Conservation (phyloP, 1,140 invertebrate species). For the Mamestra configurata region DNA sequence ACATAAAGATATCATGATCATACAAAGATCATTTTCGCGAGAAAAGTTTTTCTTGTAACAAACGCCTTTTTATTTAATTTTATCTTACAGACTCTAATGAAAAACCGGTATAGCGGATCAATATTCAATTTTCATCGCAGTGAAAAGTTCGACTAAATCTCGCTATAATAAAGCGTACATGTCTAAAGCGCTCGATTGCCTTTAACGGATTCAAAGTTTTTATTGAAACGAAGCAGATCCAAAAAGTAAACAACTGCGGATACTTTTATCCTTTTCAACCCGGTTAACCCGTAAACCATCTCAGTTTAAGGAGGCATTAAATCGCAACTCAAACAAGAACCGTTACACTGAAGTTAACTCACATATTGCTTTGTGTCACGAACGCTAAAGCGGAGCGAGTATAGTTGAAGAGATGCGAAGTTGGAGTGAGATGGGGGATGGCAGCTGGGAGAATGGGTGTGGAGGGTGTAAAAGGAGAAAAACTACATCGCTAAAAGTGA, state of each 20-base stretch:
- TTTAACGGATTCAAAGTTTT: constrained; percentile 81
- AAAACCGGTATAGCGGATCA: constrained; percentile 33
- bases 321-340: constrained; percentile 88
- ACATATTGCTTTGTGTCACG: constrained; percentile 88
- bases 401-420: constrained; percentile 70
- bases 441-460: constrained; percentile 80
- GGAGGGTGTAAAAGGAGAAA: constrained; percentile 86
- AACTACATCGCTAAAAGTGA: constrained; percentile 88
- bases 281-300: constrained; percentile 87
- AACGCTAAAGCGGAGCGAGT: constrained; percentile 82
- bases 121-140: constrained; percentile 42
- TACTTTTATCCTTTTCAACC: constrained; percentile 84
- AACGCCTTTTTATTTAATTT: constrained; percentile 33
- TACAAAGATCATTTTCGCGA: background rate
- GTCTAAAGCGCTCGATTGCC: constrained; percentile 55
- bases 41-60: background rate
- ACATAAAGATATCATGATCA: background rate
- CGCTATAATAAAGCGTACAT: constrained; percentile 51
- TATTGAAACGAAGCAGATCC: constrained; percentile 75
- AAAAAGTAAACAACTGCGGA: constrained; percentile 82
- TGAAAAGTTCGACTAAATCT: constrained; percentile 50
- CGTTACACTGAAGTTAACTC: constrained; percentile 87
- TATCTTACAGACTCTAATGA: constrained; percentile 25
- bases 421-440: constrained; percentile 75
- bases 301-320: constrained; percentile 88